Evolutionary conservation across 1,140 invertebrate species (phyloP), one percentile per base, ranked within the genome.

Genomic region (Trachymyrmex septentrionalis): DNA sequence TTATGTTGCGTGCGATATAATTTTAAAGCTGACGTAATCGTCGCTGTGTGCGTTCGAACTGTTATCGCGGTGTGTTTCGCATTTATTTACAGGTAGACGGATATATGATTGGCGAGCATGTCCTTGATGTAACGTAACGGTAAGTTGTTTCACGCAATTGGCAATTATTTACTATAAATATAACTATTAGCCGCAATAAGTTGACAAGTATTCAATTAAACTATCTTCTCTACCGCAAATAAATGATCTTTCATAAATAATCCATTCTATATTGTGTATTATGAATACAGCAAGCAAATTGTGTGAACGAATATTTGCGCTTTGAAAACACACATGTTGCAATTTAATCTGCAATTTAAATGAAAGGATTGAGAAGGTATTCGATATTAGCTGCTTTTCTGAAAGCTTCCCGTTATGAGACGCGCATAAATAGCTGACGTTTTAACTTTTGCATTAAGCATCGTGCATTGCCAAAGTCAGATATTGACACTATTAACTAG

Each of bases 11-110:
- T 44, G 12, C 48, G 88, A 90, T 90, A 91, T 87, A 63, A 57
- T 90, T 91, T 90, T 90, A 90, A 90, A 80, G 77, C 77, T 91
- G 89, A 91, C 86, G 89, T 88, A 91, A 91, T 88, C 48, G 44
- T n/a, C 59, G 63, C 66, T 24, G 30, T 53, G 76, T 21, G 24
- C 50, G 55, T 84, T 84, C 61, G 61, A 67, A 78, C 76, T 80
- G 72, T 90, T 90, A 90, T 89, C 76, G 89, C 66, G 21, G 21
- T 71, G 64, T 64, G 75, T 73, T 69, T 72, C 30, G 7, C 48
- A 2, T 57, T 88, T 86, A 78, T n/a, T n/a, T 53, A 76, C 81
- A 88, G 72, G 53, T 87, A 88, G 59, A 88, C 64, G 73, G 57
- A 64, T 69, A 63, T 71, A 63, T 63, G n/a, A 77, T 82, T 50